Evolutionary conservation across 2,113 vertebrate species (phyloP).

Genomic region (Piprites chloris): DNA sequence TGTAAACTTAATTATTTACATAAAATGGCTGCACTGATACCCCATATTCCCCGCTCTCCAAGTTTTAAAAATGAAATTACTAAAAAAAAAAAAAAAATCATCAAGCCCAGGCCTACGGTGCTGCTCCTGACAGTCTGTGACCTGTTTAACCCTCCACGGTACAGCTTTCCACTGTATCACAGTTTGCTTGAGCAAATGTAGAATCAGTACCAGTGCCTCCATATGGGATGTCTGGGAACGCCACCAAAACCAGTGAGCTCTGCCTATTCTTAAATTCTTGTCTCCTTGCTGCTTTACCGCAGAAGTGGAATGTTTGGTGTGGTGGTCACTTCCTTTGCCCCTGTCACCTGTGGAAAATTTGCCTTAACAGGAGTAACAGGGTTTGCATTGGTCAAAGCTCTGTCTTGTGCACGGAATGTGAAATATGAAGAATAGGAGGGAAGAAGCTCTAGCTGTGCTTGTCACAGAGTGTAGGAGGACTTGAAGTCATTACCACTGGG

Average conservation of each 20-base stretch:
- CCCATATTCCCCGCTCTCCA: neutral
- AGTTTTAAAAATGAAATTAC: neutral
- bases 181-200: neutral
- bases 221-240: neutral
- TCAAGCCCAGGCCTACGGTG: neutral
- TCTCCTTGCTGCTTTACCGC: neutral
- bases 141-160: neutral
- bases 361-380: neutral
- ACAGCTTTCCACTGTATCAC: accelerated
- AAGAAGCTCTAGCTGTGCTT: neutral
- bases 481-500: neutral
- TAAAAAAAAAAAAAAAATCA: neutral
- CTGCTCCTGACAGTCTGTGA: neutral
- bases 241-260: neutral
- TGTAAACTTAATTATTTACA: neutral
- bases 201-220: neutral
- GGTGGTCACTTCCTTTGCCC: neutral
- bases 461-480: neutral
- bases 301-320: neutral
- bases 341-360: neutral
- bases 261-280: neutral
- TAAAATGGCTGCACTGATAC: neutral
- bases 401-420: neutral
- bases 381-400: neutral
- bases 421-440: neutral